These are phyloP conservation scores for Megalops atlanticus DNA, from an alignment of 2,113 vertebrate species.

Conservation along the genomic window DNA sequence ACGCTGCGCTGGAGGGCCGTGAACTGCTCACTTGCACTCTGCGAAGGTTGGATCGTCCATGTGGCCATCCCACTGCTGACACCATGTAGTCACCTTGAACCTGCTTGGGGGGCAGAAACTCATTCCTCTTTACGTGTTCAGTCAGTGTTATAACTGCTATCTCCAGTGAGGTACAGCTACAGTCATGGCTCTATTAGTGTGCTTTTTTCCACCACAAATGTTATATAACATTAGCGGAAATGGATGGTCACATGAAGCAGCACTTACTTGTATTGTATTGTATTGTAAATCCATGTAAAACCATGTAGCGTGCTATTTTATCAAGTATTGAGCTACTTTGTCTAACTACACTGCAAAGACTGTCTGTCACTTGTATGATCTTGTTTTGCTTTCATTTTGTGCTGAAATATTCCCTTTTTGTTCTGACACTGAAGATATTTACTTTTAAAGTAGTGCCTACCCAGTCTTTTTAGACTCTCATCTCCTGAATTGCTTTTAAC, in stretches of 20 bases:
- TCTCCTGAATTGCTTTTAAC: background rate
- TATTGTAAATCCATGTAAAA: too few relatives aligned
- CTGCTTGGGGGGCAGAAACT: background rate
- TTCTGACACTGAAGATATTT: background rate
- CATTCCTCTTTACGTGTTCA: background rate
- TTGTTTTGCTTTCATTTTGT: background rate
- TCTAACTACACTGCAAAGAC: background rate
- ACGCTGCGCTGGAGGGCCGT: slow-evolving; percentile 24
- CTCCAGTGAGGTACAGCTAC: too few relatives aligned
- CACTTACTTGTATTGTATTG: too few relatives aligned
- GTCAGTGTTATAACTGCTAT: too few relatives aligned
- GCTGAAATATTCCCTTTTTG: background rate
- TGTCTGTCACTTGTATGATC: background rate
- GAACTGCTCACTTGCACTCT: slow-evolving; percentile 4
- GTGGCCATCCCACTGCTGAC: background rate
- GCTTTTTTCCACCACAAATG: too few relatives aligned
- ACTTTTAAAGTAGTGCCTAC: background rate
- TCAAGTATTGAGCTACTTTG: too few relatives aligned
- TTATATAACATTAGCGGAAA: too few relatives aligned
- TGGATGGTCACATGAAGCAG: too few relatives aligned
- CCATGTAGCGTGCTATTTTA: too few relatives aligned
- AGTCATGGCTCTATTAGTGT: too few relatives aligned
- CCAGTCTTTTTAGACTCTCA: background rate
- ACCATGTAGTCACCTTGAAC: background rate
- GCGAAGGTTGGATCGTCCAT: background rate